These are phyloP conservation scores for Stenopsyche tienmushanensis DNA, from an alignment of 1,140 invertebrate species.

Conservation along the genomic window DNA sequence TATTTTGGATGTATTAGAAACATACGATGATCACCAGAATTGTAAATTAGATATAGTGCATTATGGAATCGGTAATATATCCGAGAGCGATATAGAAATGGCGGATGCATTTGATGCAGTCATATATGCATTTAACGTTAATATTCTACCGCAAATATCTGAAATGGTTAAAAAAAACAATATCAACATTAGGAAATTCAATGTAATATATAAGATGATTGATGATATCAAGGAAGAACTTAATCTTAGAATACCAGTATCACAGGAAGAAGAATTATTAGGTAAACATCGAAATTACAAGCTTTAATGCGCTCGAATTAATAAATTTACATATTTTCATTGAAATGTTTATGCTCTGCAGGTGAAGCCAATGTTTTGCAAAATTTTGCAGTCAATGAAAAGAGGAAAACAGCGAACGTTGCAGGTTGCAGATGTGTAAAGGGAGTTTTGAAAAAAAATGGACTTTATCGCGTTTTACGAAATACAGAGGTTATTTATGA, in stretches of 20 bases:
- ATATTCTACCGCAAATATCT: constrained; percentile 51
- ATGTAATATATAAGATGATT: constrained; percentile 90
- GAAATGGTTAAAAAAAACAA: constrained; percentile 55
- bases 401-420: constrained; percentile 78
- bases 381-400: constrained; percentile 80
- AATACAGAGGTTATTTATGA: constrained; percentile 69
- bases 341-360: constrained; percentile 44
- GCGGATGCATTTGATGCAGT: constrained; percentile 81
- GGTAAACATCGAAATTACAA: constrained; percentile 54
- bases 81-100: constrained; percentile 81
- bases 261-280: constrained; percentile 73
- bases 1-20: constrained; percentile 87
- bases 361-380: constrained; percentile 87
- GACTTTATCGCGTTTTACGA: constrained; percentile 70
- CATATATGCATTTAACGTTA: constrained; percentile 86
- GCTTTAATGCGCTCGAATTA: background rate
- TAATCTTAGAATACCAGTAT: constrained; percentile 67
- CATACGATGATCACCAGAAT: constrained; percentile 73
- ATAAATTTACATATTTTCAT: constrained; percentile 1
- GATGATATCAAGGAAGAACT: constrained; percentile 86
- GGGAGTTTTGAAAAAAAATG: constrained; percentile 72
- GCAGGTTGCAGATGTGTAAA: constrained; percentile 85
- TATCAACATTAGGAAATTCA: constrained; percentile 68
- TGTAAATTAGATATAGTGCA: constrained; percentile 86
- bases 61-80: constrained; percentile 85